Conservation (phyloP, 1,140 invertebrate genomes). For the Aphaenogaster floridana region DNA sequence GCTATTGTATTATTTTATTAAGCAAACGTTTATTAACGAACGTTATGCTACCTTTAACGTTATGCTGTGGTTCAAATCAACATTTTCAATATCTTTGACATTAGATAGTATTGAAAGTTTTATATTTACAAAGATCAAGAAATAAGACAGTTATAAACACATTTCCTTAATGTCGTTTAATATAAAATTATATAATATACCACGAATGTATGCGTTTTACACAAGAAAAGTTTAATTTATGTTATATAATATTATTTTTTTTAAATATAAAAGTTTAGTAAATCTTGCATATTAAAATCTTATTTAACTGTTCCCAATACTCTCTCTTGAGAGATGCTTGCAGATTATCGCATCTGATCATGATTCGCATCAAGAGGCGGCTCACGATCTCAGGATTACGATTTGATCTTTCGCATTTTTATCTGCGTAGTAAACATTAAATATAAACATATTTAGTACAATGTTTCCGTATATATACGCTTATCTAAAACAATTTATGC, state of each 20-base stretch:
- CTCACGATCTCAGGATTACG: background rate
- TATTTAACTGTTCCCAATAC: background rate
- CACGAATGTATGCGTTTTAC: background rate
- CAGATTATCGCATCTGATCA: constrained; percentile 1
- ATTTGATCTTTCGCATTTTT: background rate
- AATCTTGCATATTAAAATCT: background rate
- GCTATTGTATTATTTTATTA: background rate
- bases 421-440: background rate
- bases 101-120: background rate
- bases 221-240: background rate
- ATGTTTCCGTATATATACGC: constrained; percentile 17
- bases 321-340: background rate
- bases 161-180: background rate
- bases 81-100: background rate
- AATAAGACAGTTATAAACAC: background rate
- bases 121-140: background rate
- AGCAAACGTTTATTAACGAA: background rate
- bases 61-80: background rate
- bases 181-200: background rate
- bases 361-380: background rate
- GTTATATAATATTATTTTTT: background rate
- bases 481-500: constrained; percentile 54
- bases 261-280: background rate
- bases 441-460: background rate
- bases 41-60: background rate